These are phyloP conservation scores for Colistium nudipinnis DNA, from an alignment of 2,113 vertebrate species.

Conservation along the genomic window DNA sequence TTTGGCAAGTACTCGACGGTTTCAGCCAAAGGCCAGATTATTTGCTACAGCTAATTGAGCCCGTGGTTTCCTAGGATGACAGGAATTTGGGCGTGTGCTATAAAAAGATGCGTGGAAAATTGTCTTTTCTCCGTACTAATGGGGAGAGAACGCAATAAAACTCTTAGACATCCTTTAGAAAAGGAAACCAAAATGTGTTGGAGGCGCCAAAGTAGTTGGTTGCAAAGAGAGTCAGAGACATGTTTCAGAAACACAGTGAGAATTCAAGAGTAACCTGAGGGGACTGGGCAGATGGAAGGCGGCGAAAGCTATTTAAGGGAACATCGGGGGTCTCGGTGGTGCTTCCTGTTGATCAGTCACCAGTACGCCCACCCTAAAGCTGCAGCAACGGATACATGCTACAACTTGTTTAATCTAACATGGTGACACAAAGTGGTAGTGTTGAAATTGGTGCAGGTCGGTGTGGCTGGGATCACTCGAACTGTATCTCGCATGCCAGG, in stretches of 20 bases:
- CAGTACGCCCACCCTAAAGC: slow-evolving; percentile 15
- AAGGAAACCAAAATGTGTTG: neutral
- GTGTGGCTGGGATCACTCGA: neutral
- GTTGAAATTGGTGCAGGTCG: neutral
- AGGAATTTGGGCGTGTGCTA: slow-evolving; percentile 20
- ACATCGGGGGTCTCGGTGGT: slow-evolving; percentile 18
- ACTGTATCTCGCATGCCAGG: neutral
- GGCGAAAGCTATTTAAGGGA: slow-evolving; percentile 28
- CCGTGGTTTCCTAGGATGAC: slow-evolving; percentile 22
- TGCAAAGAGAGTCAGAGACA: neutral
- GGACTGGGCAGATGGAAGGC: slow-evolving; percentile 25
- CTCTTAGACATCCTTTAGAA: slow-evolving; percentile 19
- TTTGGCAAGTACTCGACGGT: slow-evolving; percentile 68
- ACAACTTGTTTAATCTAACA: slow-evolving; percentile 14
- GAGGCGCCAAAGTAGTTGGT: neutral
- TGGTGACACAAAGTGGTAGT: neutral
- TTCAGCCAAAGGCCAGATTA: slow-evolving; percentile 76
- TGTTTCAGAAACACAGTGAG: neutral
- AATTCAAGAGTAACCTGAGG: slow-evolving; percentile 5
- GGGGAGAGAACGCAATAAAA: slow-evolving; percentile 16
- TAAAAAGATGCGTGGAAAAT: slow-evolving; percentile 14
- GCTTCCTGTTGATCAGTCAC: slow-evolving; percentile 27
- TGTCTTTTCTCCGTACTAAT: neutral
- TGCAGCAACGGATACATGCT: slow-evolving; percentile 3
- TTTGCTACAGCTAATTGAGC: slow-evolving; percentile 68